phyloP scores from a whole-genome alignment of 2,113 vertebrate species.

The Laterallus jamaicensis region DNA sequence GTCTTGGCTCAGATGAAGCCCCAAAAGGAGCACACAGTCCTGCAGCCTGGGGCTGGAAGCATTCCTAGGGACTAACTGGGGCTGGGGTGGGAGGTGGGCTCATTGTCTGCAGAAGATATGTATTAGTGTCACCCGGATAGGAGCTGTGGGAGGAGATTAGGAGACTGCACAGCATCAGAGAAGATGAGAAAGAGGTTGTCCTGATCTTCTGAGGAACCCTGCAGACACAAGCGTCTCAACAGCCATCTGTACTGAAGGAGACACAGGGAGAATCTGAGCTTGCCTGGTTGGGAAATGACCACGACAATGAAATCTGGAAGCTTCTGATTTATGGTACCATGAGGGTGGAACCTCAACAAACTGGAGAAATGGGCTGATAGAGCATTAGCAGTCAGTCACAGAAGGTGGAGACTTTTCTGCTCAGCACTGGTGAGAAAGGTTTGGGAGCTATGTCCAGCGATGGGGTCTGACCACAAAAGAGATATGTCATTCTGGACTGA shows the following conservation, averaged over 20 bases:
- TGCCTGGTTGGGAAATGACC: neutral
- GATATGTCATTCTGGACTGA: neutral
- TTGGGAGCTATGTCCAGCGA: neutral
- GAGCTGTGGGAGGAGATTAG: neutral
- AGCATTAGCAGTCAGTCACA: neutral
- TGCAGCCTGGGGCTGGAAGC: neutral
- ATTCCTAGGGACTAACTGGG: accelerated
- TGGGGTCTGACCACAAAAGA: neutral
- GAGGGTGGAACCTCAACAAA: neutral
- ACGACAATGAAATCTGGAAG: neutral
- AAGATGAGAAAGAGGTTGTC: neutral
- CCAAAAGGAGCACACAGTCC: neutral
- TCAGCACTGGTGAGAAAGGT: neutral
- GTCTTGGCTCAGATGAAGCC: neutral
- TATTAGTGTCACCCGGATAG: accelerated
- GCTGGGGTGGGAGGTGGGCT: neutral
- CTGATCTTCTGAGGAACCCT: neutral
- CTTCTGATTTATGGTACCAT: neutral
- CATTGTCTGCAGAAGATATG: neutral
- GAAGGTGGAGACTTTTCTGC: neutral
- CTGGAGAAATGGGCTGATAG: neutral
- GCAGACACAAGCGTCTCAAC: neutral
- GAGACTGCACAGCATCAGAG: neutral
- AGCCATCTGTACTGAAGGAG: neutral
- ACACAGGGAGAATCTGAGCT: neutral